Base-by-base conservation (phyloP, 2,888 invertebrate species). In the Mayetiola destructor region DNA sequence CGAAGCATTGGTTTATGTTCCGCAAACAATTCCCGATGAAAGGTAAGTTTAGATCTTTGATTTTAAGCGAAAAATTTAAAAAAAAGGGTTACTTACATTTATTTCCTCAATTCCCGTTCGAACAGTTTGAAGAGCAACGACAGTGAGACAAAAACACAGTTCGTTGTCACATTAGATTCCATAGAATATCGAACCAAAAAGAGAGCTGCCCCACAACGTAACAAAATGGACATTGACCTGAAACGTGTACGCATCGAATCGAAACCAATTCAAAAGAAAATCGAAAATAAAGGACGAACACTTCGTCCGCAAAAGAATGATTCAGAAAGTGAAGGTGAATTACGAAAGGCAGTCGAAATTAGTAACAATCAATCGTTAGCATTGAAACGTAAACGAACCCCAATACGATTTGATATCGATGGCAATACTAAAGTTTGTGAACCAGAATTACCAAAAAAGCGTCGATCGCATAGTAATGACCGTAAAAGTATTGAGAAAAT, bases 241-340 rank as follows among this genome's bases (percentile, higher is more conserved):
- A 23, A 6, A 3, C 29, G 27, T 27, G 16, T 6, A 27, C 16
- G 48, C 27, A 48, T 48, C 27, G 27, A 48, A 23, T 23, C n/a
- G 27, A 48, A n/a, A 27, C n/a, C 23, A 48, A 14, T 2, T 27
- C 48, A 48, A 48, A 27, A 2, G 6, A 23, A 3, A 48, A 16
- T n/a, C 48, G 48, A 48, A 48, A 27, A 27, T 23, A 27, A 8
- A 48, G n/a, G n/a, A 27, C 48, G 48, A 27, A 27, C 48, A n/a
- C n/a, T n/a, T n/a, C n/a, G n/a, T n/a, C n/a, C 21, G 23, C 10
- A 27, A 27, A 64, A 73, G 72, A 77, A 75, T 73, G 65, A 78
- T 72, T 61, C 76, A 67, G 61, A 79, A 69, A 72, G 66, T 67
- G 62, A 75, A 69, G 1, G 59, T 60, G 0, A 73, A 70, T 48